Evolutionary conservation across 2,888 invertebrate species (phyloP), one percentile per base, ranked within the genome.

Genomic region (Drosophila rellima): DNA sequence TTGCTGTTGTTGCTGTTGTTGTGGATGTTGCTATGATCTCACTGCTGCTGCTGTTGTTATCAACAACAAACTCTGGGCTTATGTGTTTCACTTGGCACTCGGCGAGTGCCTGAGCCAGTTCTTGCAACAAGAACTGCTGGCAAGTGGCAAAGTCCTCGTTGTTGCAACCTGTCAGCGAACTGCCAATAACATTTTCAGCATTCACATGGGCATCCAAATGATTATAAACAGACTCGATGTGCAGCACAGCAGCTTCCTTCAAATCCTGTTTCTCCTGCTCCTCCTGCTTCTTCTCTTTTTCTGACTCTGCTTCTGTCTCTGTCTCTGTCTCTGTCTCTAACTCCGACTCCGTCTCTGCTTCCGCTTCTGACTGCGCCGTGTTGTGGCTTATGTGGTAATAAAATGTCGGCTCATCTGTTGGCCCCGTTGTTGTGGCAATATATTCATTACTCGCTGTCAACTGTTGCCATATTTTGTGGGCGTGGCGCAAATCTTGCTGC

Each of bases 401-500:
- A 84, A 87, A 87, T 70, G 85, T 54, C 61, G 72, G 69, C 56
- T 75, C 74, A 61, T 74, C 75, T 31, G 50, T 8, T 29, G 54
- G 8, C 20, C 45, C 45, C 15, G 51, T 37, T 44, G 56, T 26
- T 40, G 72, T 40, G 76, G 82, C 78, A 77, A 84, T 82, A 84
- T 84, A 87, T 84, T 84, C 83, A 87, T 87, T 84, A 87, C 83
- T 84, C 80, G 80, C 75, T 84, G 83, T 84, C 83, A 84, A 64
- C 80, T 78, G 74, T 66, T 80, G 80, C 82, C 80, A 78, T 85
- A 87, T 82, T 80, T 79, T 84, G 80, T 80, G 83, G 48, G 84
- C 87, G 67, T 82, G 80, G 73, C 62, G 90, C 85, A 92, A 89
- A 86, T 92, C 91, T 84, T 90, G 90, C 67, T 91, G 89, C 70